Percentiles rank a stretch among this genome's conserved stretches.
phyloP scores from a whole-genome alignment of 1,140 invertebrate genomes.

The Ceratina japonica region DNA sequence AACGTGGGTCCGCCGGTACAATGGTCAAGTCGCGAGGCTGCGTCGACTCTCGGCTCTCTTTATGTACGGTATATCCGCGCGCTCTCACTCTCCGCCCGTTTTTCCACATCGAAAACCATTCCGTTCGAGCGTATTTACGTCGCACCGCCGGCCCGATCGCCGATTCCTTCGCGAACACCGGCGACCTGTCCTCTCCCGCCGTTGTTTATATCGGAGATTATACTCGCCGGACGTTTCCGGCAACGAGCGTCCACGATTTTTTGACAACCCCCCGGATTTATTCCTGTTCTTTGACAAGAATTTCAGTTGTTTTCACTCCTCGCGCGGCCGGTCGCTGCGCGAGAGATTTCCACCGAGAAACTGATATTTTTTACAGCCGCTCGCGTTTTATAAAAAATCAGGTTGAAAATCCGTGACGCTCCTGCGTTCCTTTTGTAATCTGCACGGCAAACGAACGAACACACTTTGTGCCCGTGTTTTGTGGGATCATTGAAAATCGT shows the following conservation, averaged over 20 bases:
- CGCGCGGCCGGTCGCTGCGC: no score
- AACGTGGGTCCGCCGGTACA: constrained; percentile 53
- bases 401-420: no score
- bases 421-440: no score
- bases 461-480: no score
- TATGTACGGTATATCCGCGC: no score
- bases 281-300: constrained; percentile 13
- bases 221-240: constrained; percentile 13
- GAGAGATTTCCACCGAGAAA: no score
- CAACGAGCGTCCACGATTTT: not conserved
- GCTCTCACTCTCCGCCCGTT: no score
- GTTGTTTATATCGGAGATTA: constrained; percentile 43
- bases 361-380: no score
- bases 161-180: constrained; percentile 22
- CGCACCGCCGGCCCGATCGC: constrained; percentile 12
- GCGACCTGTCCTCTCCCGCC: not conserved
- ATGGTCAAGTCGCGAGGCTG: constrained; percentile 57
- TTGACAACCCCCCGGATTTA: not conserved
- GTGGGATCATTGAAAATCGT: no score
- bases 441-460: no score
- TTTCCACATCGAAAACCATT: constrained; percentile 48
- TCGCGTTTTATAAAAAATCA: no score
- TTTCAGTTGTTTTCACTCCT: not conserved
- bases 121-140: constrained; percentile 26
- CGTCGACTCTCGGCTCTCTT: constrained; percentile 6